Percentiles rank a stretch among this genome's conserved stretches.
phyloP scores from a whole-genome alignment of 1,140 invertebrate species.

The Drosophila subobscura region DNA sequence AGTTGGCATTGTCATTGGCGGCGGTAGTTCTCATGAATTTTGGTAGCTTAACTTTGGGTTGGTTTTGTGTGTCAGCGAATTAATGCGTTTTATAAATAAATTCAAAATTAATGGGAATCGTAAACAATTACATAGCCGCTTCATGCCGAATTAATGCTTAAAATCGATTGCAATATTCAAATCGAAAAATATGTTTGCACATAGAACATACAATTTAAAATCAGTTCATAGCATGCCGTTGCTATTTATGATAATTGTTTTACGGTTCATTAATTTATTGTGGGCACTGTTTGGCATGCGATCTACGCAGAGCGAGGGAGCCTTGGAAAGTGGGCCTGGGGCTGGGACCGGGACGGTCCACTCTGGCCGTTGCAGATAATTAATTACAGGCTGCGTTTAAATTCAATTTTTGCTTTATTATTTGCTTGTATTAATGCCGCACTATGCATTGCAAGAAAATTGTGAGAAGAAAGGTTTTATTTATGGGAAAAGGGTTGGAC shows the following conservation, averaged over 20 bases:
- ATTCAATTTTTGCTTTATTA: slow-evolving; percentile 61
- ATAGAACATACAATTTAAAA: slow-evolving; percentile 43
- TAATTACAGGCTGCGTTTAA: slow-evolving; percentile 71
- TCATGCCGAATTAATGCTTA: slow-evolving; percentile 15
- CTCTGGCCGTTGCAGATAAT: slow-evolving; percentile 65
- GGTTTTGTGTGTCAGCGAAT: slow-evolving; percentile 50
- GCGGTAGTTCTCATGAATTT: slow-evolving; percentile 54
- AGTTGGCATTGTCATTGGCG: slow-evolving; percentile 24
- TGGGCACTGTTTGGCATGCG: slow-evolving; percentile 57
- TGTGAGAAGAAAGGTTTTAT: too few species aligned
- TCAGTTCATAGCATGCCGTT: slow-evolving; percentile 65
- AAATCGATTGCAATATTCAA: slow-evolving; percentile 33
- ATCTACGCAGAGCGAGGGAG: slow-evolving; percentile 34
- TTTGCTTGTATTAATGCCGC: slow-evolving; percentile 32
- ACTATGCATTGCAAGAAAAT: slow-evolving; percentile 9
- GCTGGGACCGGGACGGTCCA: too few species aligned
- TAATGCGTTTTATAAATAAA: slow-evolving; percentile 50
- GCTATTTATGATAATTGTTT: slow-evolving; percentile 73
- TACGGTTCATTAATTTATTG: slow-evolving; percentile 75
- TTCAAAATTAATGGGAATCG: slow-evolving; percentile 66
- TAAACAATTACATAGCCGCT: slow-evolving; percentile 31
- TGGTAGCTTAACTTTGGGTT: slow-evolving; percentile 1
- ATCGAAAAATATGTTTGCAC: slow-evolving; percentile 21
- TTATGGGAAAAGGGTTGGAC: neutral
- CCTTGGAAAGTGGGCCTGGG: too few species aligned